Evolutionary conservation across 2,113 vertebrate species (phyloP).

Genomic region (Neodon shergylaensis): DNA sequence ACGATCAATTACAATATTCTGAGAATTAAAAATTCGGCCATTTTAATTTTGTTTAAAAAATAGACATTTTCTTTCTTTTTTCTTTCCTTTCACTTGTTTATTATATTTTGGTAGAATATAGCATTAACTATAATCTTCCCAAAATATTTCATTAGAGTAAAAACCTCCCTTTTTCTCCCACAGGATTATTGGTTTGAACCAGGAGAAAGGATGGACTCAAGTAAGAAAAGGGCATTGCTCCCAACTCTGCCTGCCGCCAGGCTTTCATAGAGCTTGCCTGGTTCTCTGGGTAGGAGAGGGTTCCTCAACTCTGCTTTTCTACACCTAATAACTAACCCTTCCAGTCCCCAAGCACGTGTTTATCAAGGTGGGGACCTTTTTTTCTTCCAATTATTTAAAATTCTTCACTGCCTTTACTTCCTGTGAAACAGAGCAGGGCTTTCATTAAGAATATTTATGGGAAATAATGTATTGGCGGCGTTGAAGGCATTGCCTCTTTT

Average conservation of each 20-base stretch:
- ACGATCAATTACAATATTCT: background rate
- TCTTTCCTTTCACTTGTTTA: background rate
- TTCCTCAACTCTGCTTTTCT: slow-evolving; percentile 84
- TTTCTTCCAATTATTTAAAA: slow-evolving; percentile 82
- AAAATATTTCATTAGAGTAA: slow-evolving; percentile 2
- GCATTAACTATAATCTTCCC: slow-evolving; percentile 3
- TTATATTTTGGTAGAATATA: background rate
- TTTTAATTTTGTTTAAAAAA: slow-evolving; percentile 35
- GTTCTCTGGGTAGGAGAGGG: slow-evolving; percentile 72
- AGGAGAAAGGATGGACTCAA: slow-evolving; percentile 22
- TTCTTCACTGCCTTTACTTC: slow-evolving; percentile 79
- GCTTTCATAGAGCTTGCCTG: slow-evolving; percentile 74
- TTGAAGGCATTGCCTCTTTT: slow-evolving; percentile 85
- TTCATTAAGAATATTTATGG: slow-evolving; percentile 85
- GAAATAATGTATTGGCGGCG: slow-evolving; percentile 84
- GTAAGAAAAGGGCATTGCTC: background rate
- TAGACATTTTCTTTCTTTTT: background rate
- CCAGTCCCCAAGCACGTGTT: slow-evolving; percentile 75
- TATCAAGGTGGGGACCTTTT: slow-evolving; percentile 81
- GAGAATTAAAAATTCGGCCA: background rate
- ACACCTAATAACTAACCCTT: slow-evolving; percentile 86
- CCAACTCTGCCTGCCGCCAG: background rate
- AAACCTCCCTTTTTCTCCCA: background rate
- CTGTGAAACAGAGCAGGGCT: slow-evolving; percentile 75
- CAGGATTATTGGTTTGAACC: background rate